These are phyloP conservation scores for Lophochroa leadbeateri DNA, from an alignment of 2,113 vertebrate species.

Conservation along the genomic window DNA sequence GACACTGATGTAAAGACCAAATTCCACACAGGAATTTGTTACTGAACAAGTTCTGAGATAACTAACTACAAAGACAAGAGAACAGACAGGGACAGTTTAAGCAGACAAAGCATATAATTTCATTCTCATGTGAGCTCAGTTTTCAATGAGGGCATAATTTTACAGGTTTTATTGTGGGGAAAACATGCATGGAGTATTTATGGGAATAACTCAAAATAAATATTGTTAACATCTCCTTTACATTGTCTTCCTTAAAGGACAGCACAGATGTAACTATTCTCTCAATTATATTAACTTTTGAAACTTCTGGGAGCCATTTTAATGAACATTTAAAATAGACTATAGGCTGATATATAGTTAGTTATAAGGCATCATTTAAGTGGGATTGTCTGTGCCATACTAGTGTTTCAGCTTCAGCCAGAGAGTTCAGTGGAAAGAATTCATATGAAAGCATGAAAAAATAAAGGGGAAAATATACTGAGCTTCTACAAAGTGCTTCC, in stretches of 20 bases:
- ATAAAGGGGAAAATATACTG: not conserved
- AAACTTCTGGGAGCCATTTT: not conserved
- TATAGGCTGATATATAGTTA: not conserved
- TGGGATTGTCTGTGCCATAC: not conserved
- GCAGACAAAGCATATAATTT: not conserved
- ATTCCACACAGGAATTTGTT: not conserved
- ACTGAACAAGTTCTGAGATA: not conserved
- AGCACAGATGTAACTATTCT: not conserved
- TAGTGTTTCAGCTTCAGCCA: not conserved
- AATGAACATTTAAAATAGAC: not conserved
- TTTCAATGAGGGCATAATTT: not conserved
- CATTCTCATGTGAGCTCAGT: not conserved
- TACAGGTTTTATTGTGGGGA: not conserved
- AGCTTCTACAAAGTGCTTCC: constrained; percentile 14
- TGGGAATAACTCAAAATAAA: constrained; percentile 25
- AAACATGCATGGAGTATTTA: constrained; percentile 10
- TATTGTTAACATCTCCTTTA: not conserved
- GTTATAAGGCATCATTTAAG: constrained; percentile 22
- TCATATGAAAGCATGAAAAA: constrained; percentile 4
- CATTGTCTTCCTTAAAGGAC: not conserved
- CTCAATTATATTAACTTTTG: not conserved
- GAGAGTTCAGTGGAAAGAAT: constrained; percentile 24
- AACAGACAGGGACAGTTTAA: not conserved
- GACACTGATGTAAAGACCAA: not conserved
- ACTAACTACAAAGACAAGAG: not conserved